These are phyloP conservation scores for Caprella mutica DNA, from an alignment of 2,888 invertebrate species.

Conservation along the genomic window DNA sequence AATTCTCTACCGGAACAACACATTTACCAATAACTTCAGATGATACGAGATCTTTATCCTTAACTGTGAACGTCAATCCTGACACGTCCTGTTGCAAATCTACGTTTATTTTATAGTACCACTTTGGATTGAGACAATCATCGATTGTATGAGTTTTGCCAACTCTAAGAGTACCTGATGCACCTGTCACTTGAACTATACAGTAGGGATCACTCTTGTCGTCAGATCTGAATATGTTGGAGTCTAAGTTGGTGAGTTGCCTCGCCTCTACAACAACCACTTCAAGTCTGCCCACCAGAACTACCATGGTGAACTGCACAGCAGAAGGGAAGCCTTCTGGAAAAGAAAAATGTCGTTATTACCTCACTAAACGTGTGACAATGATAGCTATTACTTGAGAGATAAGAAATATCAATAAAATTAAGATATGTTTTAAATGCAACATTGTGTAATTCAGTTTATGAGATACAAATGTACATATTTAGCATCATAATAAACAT, in stretches of 20 bases:
- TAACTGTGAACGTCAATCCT: conserved; percentile 26
- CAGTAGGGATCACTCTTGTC: conserved; percentile 33
- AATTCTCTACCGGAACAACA: conserved; percentile 19
- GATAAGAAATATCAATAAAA: too few relatives aligned
- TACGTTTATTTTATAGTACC: conserved; percentile 25
- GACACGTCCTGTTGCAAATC: conserved; percentile 30
- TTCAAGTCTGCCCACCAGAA: conserved; percentile 33
- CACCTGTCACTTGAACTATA: conserved; percentile 27
- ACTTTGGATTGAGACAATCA: conserved; percentile 31
- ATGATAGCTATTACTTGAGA: too few relatives aligned
- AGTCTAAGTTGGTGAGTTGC: conserved; percentile 33
- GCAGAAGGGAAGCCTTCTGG: too few relatives aligned
- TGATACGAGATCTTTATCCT: conserved; percentile 26
- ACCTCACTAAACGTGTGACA: too few relatives aligned
- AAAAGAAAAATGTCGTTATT: too few relatives aligned
- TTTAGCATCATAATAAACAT: too few relatives aligned
- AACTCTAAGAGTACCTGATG: conserved; percentile 17
- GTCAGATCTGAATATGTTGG: conserved; percentile 19
- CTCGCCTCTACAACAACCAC: conserved; percentile 33
- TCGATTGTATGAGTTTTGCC: conserved; percentile 32
- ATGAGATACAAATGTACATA: too few relatives aligned
- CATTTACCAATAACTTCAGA: conserved; percentile 26
- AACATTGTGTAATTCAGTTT: too few relatives aligned
- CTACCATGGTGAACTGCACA: conserved; percentile 26
- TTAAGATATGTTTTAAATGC: too few relatives aligned